A percentile compares a stretch with the other conserved stretches of the same genome.
Evolutionary conservation across 1,140 invertebrate genomes (phyloP).

Genomic region (Zaprionus nigranus): DNA sequence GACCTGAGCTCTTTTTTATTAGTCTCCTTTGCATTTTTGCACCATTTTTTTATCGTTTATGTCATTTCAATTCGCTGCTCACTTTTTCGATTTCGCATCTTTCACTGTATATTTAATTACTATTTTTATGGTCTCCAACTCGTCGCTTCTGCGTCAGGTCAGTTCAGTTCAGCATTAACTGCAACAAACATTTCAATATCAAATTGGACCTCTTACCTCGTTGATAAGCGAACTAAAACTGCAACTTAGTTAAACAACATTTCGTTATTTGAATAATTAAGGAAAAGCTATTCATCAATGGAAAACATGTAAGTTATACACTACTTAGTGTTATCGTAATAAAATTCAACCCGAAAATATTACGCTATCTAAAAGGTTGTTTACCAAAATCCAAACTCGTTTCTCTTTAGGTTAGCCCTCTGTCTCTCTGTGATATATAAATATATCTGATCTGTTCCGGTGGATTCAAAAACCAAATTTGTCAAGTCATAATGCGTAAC

Average conservation of each 20-base stretch:
- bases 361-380: constrained; percentile 13
- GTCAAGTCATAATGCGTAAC: constrained; percentile 2
- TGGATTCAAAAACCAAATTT: neutral
- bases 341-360: constrained; percentile 14
- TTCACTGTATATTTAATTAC: constrained; percentile 3
- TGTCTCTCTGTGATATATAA: constrained; percentile 1
- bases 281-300: constrained; percentile 15
- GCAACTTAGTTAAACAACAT: constrained; percentile 20
- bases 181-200: constrained; percentile 16
- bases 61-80: constrained; percentile 40
- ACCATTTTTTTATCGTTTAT: constrained; percentile 40
- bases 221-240: constrained; percentile 3
- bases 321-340: constrained; percentile 20
- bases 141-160: neutral
- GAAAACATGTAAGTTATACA: constrained; percentile 16
- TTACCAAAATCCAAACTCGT: constrained; percentile 13
- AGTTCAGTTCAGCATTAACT: constrained; percentile 1
- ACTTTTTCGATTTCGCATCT: constrained; percentile 21
- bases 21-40: constrained; percentile 35
- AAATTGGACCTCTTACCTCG: constrained; percentile 1
- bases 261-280: constrained; percentile 19
- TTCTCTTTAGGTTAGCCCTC: constrained; percentile 7
- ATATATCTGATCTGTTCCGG: constrained; percentile 1
- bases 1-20: constrained; percentile 35
- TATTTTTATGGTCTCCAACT: neutral